Conservation (phyloP, 2,113 vertebrate genomes). For the Eudyptes chrysolophus region DNA sequence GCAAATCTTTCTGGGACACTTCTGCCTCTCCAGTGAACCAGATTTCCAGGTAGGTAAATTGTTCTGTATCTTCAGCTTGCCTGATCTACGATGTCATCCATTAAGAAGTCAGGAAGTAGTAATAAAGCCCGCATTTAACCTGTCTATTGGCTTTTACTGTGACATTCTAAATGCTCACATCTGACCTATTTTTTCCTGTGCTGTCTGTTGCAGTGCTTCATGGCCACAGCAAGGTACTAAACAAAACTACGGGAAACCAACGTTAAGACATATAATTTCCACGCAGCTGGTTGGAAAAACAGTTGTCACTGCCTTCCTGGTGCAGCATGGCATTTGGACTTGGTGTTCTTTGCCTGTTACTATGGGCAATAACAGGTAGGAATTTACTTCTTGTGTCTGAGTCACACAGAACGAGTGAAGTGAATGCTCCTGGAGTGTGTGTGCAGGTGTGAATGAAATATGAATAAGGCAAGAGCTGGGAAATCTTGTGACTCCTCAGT, state of each 20-base stretch:
- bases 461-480: background rate
- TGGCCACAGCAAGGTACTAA: background rate
- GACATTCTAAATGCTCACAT: background rate
- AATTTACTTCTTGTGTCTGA: background rate
- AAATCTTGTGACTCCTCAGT: background rate
- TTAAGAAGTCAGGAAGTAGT: background rate
- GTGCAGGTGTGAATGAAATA: background rate
- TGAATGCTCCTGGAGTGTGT: background rate
- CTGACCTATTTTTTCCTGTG: background rate
- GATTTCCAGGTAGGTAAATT: background rate
- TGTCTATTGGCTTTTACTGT: background rate
- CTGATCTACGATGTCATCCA: background rate
- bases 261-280: background rate
- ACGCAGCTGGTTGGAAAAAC: background rate
- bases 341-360: constrained; percentile 27
- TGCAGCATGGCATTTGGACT: constrained; percentile 45
- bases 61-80: background rate
- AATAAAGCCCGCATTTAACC: background rate
- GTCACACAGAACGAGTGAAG: background rate
- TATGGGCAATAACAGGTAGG: constrained; percentile 69
- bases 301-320: background rate
- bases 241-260: background rate
- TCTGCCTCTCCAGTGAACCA: background rate
- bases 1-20: background rate
- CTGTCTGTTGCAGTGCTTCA: constrained; percentile 51